A percentile compares a stretch with the other conserved stretches of the same genome.
Evolutionary conservation across 2,888 invertebrate genomes (phyloP).

Genomic region (Xestia c-nigrum): DNA sequence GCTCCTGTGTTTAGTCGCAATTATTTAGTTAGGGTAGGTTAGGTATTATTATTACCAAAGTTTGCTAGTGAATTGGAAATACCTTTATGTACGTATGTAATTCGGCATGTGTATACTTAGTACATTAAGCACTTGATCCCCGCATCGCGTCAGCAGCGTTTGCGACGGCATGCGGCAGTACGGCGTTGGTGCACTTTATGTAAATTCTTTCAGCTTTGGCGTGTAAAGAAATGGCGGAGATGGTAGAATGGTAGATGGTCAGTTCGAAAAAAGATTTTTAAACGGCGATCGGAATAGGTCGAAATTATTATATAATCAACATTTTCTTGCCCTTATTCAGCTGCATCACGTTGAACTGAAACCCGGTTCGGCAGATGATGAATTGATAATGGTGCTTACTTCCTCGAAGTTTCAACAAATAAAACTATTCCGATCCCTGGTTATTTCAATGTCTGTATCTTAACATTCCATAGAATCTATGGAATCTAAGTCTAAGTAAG

Average conservation of each 20-base stretch:
- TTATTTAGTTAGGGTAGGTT: constrained; percentile 5
- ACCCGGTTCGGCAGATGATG: too few species aligned
- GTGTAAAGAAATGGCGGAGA: background rate
- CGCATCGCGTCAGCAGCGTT: background rate
- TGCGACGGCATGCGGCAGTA: too few species aligned
- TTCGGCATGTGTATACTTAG: background rate
- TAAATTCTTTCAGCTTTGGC: background rate
- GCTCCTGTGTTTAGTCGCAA: background rate
- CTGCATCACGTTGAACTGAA: too few species aligned
- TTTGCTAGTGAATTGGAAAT: background rate
- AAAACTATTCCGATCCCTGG: background rate
- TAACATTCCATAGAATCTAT: background rate
- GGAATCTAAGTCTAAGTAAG: too few species aligned
- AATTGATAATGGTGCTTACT: too few species aligned
- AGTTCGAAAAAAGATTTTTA: background rate
- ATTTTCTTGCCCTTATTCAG: too few species aligned
- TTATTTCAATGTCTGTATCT: background rate
- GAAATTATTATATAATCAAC: too few species aligned
- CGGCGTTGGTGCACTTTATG: background rate
- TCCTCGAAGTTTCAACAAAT: too few species aligned
- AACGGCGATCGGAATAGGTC: too few species aligned
- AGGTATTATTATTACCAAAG: background rate
- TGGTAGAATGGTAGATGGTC: background rate
- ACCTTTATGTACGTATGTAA: background rate
- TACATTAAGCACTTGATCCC: background rate